A percentile compares a stretch with the other conserved stretches of the same genome.
These are phyloP conservation scores for Aproaerema taeniolella DNA, from an alignment of 2,888 invertebrate genomes.

Conservation along the genomic window DNA sequence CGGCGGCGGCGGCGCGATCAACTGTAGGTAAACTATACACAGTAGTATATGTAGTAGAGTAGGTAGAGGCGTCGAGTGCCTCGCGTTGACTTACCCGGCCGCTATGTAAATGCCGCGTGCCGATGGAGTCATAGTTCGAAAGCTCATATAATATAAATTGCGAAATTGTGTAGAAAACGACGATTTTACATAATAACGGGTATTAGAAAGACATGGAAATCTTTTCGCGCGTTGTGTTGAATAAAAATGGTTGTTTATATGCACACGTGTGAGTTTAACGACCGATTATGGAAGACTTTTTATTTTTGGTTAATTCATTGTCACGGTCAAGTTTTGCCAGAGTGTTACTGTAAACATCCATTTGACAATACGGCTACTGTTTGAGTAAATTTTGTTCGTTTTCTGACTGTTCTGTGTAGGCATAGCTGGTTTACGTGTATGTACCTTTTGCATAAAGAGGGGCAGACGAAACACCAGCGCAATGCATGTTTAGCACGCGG, in stretches of 20 bases:
- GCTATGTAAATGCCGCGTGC: constrained; percentile 70
- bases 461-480: constrained; percentile 4
- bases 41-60: constrained; percentile 2
- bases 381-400: too few species aligned
- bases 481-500: constrained; percentile 21
- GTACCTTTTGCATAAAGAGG: constrained; percentile 6
- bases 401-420: too few species aligned
- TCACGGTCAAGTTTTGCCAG: constrained; percentile 7
- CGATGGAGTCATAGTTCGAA: constrained; percentile 65
- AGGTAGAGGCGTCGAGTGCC: constrained; percentile 9
- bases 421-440: too few species aligned
- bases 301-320: constrained; percentile 2
- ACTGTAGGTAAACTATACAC: constrained; percentile 23
- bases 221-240: constrained; percentile 25
- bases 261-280: constrained; percentile 15
- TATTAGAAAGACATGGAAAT: constrained; percentile 25
- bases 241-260: constrained; percentile 20
- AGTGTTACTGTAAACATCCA: neutral
- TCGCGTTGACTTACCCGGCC: constrained; percentile 36
- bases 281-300: constrained; percentile 7
- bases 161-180: constrained; percentile 59
- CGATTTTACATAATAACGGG: constrained; percentile 53
- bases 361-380: neutral
- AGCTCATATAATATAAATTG: constrained; percentile 54
- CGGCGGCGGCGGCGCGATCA: too few species aligned